Evolutionary conservation across 2,113 vertebrate species (phyloP).

Genomic region (Corydoras maculifer): DNA sequence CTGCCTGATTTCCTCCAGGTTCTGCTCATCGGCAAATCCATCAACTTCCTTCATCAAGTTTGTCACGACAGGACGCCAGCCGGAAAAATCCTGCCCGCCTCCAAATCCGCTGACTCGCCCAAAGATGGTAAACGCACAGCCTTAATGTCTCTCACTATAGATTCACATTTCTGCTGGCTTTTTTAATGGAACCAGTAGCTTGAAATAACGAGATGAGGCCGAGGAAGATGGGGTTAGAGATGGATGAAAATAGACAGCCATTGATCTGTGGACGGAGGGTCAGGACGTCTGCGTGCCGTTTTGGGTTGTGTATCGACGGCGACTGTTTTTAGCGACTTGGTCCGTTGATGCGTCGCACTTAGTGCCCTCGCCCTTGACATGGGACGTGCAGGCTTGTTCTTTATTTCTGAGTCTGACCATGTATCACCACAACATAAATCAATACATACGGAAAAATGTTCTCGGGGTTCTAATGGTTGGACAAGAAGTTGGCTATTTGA

Average conservation of each 20-base stretch:
- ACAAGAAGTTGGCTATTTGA: too few relatives aligned
- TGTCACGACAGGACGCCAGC: conserved; percentile 90
- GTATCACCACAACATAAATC: too few relatives aligned
- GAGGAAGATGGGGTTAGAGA: background rate
- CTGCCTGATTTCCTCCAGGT: conserved; percentile 57
- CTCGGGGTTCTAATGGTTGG: too few relatives aligned
- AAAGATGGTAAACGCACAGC: conserved; percentile 72
- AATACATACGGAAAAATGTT: too few relatives aligned
- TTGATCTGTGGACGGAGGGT: conserved; percentile 35
- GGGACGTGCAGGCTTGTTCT: background rate
- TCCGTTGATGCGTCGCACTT: conserved; percentile 28
- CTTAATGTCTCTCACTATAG: conserved; percentile 35
- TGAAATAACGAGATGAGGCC: conserved; percentile 25
- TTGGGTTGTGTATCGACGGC: conserved; percentile 21
- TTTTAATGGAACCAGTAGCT: background rate
- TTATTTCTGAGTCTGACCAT: too few relatives aligned
- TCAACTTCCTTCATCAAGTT: conserved; percentile 97
- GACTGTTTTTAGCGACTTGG: conserved; percentile 32
- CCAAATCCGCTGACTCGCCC: conserved; percentile 77
- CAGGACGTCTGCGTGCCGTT: background rate
- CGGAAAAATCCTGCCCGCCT: conserved; percentile 77
- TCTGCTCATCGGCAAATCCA: conserved; percentile 94
- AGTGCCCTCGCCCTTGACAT: conserved; percentile 7
- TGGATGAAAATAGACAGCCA: conserved; percentile 12
- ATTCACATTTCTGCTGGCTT: conserved; percentile 9